These are phyloP conservation scores for Oreohelix idahoensis DNA, from an alignment of 1,140 invertebrate species.

Conservation along the genomic window DNA sequence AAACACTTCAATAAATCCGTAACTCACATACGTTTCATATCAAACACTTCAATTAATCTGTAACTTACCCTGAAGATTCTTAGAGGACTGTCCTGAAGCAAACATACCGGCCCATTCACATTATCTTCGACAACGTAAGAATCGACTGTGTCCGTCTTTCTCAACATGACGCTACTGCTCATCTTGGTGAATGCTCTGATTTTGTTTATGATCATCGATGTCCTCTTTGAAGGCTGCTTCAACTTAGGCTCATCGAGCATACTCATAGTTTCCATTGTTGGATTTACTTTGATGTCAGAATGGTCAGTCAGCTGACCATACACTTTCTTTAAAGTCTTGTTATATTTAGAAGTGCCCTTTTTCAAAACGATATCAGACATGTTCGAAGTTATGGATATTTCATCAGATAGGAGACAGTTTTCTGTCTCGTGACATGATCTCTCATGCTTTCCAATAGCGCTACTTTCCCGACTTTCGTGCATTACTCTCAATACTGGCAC, in stretches of 20 bases:
- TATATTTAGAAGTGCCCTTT: not conserved
- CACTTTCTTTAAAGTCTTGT: not conserved
- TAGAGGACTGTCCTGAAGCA: not conserved
- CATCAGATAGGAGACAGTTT: not conserved
- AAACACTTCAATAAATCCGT: too few relatives aligned
- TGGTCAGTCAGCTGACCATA: not conserved
- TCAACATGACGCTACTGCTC: not conserved
- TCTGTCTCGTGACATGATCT: too few relatives aligned
- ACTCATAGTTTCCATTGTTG: not conserved
- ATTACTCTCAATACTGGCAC: too few relatives aligned
- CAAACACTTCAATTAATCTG: too few relatives aligned
- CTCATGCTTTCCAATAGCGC: too few relatives aligned
- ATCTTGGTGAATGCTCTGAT: not conserved
- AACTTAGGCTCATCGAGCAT: not conserved
- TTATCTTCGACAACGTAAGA: not conserved
- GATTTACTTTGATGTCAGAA: not conserved
- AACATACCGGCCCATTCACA: not conserved
- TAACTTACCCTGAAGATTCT: constrained; percentile 36
- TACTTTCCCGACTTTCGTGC: too few relatives aligned
- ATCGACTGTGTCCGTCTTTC: not conserved
- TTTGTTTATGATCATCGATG: not conserved
- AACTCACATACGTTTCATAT: too few relatives aligned
- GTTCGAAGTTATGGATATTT: not conserved
- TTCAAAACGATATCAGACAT: not conserved
- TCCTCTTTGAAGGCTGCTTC: not conserved